Percentiles rank a stretch among this genome's conserved stretches.
Conservation (phyloP, 2,888 invertebrate genomes). For the Conus canariensis region DNA sequence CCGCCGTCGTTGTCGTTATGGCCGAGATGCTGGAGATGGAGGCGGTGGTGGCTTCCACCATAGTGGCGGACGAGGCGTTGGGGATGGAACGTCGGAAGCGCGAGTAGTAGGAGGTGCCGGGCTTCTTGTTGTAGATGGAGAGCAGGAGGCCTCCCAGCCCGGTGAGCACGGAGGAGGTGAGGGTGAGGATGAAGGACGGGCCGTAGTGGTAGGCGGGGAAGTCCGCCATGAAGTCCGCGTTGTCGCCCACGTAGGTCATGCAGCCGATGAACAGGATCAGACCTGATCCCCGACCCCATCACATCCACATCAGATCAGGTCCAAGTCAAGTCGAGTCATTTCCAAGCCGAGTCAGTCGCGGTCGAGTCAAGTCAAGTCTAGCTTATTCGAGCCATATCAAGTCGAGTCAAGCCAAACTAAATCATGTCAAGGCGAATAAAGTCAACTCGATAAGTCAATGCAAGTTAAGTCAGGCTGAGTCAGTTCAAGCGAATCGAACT, state of each 20-base stretch:
- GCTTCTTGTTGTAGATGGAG: background rate
- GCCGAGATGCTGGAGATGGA: background rate
- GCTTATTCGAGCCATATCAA: too few relatives aligned
- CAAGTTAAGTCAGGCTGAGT: background rate
- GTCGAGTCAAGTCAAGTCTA: too few relatives aligned
- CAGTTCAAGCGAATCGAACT: background rate
- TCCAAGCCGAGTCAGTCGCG: too few relatives aligned
- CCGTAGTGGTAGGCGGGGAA: background rate
- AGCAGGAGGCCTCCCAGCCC: background rate
- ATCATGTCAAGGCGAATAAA: too few relatives aligned
- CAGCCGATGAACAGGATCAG: background rate
- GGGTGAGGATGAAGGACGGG: slow-evolving; percentile 23
- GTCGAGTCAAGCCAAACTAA: too few relatives aligned
- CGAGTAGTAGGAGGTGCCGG: slow-evolving; percentile 15
- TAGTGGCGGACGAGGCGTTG: background rate
- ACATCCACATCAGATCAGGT: too few relatives aligned
- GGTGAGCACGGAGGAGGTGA: background rate
- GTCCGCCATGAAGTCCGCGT: background rate
- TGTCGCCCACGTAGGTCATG: background rate
- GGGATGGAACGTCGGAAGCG: background rate
- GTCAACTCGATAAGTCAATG: too few relatives aligned
- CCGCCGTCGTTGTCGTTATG: background rate
- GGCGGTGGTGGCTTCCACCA: background rate
- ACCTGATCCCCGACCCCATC: slow-evolving; percentile 18
- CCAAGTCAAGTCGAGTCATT: too few relatives aligned